Evolutionary conservation across 1,140 invertebrate genomes (phyloP).

Genomic region (Drosophila subobscura): DNA sequence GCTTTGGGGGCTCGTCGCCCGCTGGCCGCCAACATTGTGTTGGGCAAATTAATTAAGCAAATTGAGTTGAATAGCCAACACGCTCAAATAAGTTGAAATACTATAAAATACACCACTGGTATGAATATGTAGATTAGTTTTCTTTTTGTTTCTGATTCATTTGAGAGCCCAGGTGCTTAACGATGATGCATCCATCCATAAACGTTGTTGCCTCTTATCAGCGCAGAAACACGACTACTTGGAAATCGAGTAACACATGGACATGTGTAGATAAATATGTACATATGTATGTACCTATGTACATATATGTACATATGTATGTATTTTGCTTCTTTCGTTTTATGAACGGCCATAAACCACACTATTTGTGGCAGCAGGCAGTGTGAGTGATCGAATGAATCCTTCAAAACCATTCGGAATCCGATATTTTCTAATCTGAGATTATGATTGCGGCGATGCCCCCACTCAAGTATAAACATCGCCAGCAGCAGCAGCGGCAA

Average conservation of each 20-base stretch:
- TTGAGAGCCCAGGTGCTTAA: too few relatives aligned
- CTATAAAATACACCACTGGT: not conserved
- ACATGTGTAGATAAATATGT: not conserved
- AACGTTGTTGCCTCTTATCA: conserved; percentile 23
- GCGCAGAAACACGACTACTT: conserved; percentile 11
- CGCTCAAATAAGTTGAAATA: not conserved
- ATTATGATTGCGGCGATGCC: conserved; percentile 43
- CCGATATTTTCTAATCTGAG: conserved; percentile 61
- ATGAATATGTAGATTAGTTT: too few relatives aligned
- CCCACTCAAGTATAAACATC: conserved; percentile 23
- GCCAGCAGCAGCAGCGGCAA: conserved; percentile 38
- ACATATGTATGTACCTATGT: not conserved
- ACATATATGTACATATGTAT: conserved; percentile 2
- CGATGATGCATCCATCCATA: too few relatives aligned
- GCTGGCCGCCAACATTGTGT: not conserved
- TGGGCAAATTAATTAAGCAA: conserved; percentile 33
- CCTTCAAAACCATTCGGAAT: conserved; percentile 40
- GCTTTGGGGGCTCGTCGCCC: conserved; percentile 48
- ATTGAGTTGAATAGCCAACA: conserved; percentile 17
- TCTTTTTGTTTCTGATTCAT: too few relatives aligned
- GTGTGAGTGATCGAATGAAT: conserved; percentile 12
- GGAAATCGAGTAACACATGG: not conserved
- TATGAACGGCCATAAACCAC: conserved; percentile 41
- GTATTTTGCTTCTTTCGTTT: conserved; percentile 25
- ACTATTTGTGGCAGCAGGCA: conserved; percentile 28